These are phyloP conservation scores for Cryptocephalus moraei DNA, from an alignment of 2,888 invertebrate species.

Conservation along the genomic window DNA sequence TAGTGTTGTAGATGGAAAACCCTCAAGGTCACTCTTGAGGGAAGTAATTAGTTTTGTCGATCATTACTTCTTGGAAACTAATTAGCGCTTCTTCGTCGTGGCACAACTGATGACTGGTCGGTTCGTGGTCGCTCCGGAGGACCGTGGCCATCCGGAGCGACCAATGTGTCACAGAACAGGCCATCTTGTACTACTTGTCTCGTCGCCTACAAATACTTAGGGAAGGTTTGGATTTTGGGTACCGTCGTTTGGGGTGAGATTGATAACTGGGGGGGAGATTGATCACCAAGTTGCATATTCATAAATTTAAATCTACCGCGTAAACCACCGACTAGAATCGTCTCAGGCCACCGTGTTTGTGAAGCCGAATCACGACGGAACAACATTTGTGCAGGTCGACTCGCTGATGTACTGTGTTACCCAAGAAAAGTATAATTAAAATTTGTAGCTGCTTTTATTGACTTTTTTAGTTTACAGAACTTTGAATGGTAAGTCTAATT, in stretches of 20 bases:
- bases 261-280: not conserved
- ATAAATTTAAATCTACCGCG: not conserved
- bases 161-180: too few species aligned
- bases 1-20: too few species aligned
- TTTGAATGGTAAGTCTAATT: not conserved
- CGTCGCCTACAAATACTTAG: too few species aligned
- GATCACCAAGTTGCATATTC: not conserved
- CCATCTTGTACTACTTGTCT: too few species aligned
- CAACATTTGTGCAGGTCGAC: not conserved
- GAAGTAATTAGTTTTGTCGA: too few species aligned
- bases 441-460: not conserved
- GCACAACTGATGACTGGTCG: too few species aligned
- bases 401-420: not conserved
- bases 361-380: not conserved
- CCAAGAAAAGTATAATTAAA: not conserved
- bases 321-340: not conserved
- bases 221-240: too few species aligned
- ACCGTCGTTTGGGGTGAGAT: not conserved
- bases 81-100: too few species aligned
- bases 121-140: too few species aligned
- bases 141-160: too few species aligned
- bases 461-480: not conserved
- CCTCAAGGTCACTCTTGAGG: too few species aligned
- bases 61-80: too few species aligned
- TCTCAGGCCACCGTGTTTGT: not conserved